Evolutionary conservation across 1,140 invertebrate species (phyloP).

Genomic region (Drosophila fuyamai): DNA sequence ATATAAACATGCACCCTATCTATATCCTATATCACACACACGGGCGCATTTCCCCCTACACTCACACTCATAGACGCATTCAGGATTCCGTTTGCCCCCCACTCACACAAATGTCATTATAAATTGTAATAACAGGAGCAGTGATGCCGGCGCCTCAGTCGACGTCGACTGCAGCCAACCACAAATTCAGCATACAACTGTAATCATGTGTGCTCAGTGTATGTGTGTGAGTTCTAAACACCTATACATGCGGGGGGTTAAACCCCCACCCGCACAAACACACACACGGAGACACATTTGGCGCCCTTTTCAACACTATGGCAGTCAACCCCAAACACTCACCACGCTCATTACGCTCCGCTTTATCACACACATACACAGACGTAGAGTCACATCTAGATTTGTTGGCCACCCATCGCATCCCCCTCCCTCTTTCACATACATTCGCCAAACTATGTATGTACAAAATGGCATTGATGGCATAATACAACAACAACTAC

Average conservation of each 20-base stretch:
- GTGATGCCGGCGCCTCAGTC: conserved; percentile 49
- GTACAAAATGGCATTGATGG: conserved; percentile 81
- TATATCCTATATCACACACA: conserved; percentile 69
- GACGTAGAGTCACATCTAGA: conserved; percentile 59
- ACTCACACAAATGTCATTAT: conserved; percentile 79
- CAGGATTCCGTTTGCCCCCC: conserved; percentile 34
- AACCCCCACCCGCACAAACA: conserved; percentile 25
- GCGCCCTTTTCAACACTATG: conserved; percentile 82
- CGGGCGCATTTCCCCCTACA: conserved; percentile 48
- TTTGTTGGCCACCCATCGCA: conserved; percentile 52
- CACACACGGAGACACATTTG: conserved; percentile 55
- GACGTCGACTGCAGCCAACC: conserved; percentile 64
- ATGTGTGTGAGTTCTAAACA: conserved; percentile 67
- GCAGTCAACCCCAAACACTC: conserved; percentile 63
- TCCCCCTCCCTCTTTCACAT: conserved; percentile 31
- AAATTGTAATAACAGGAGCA: conserved; percentile 82
- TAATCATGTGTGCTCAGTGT: conserved; percentile 80
- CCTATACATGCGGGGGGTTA: conserved; percentile 58
- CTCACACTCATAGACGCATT: conserved; percentile 22
- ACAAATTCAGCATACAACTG: conserved; percentile 83
- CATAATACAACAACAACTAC: conserved; percentile 71
- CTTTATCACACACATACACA: conserved; percentile 67
- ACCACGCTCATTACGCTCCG: conserved; percentile 77
- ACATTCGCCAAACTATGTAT: conserved; percentile 59
- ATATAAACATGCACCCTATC: conserved; percentile 69